A percentile compares a stretch with the other conserved stretches of the same genome.
These are phyloP conservation scores for Drosophila cracens DNA, from an alignment of 2,888 invertebrate species.

Conservation along the genomic window DNA sequence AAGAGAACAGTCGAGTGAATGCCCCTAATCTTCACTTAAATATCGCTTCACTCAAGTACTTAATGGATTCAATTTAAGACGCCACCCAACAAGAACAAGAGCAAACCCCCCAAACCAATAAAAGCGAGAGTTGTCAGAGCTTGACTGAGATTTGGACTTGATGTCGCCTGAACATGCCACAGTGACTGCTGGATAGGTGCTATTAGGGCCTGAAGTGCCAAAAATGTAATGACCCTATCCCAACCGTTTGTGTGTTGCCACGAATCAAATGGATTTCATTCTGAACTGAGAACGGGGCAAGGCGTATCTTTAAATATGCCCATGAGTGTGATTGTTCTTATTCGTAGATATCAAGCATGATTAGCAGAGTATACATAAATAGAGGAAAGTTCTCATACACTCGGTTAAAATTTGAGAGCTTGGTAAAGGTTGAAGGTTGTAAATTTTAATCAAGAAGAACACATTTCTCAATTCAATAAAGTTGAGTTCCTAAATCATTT, in stretches of 20 bases:
- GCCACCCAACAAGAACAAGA: slow-evolving; percentile 39
- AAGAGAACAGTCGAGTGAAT: slow-evolving; percentile 24
- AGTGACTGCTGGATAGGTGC: not conserved
- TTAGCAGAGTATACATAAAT: not conserved
- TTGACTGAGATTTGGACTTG: slow-evolving; percentile 40
- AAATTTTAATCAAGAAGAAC: not conserved
- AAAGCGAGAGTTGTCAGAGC: slow-evolving; percentile 61
- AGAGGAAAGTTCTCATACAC: not conserved
- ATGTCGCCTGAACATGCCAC: slow-evolving; percentile 2
- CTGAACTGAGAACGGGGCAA: slow-evolving; percentile 3
- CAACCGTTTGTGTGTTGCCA: not conserved
- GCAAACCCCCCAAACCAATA: slow-evolving; percentile 42
- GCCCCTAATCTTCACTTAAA: slow-evolving; percentile 36
- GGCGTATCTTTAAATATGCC: slow-evolving; percentile 6
- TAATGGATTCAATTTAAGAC: slow-evolving; percentile 72
- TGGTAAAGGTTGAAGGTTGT: not conserved
- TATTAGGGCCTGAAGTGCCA: slow-evolving; percentile 20
- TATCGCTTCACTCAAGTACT: slow-evolving; percentile 67
- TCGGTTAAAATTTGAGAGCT: not conserved
- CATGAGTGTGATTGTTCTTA: not conserved
- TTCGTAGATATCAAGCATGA: not conserved
- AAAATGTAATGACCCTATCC: slow-evolving; percentile 2
- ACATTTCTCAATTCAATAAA: not conserved
- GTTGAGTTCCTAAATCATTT: too few relatives aligned
- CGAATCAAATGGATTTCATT: slow-evolving; percentile 3